Conservation (phyloP, 2,113 vertebrate species). For the Hyaena hyaena region DNA sequence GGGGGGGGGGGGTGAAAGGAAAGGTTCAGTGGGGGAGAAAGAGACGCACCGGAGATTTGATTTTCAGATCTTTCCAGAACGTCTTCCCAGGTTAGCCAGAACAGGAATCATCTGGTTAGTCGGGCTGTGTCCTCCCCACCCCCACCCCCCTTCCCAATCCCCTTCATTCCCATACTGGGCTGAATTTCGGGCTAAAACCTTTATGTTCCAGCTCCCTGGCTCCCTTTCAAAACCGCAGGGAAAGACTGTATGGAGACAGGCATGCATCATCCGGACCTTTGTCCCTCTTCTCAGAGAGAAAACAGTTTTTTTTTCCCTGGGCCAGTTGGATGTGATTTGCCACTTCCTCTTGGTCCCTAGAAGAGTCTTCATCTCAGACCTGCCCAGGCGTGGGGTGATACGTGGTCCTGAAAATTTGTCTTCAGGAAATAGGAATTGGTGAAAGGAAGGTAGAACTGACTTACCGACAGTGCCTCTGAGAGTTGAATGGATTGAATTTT, state of each 20-base stretch:
- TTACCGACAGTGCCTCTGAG: not conserved
- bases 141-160: not conserved
- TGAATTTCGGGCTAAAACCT: not conserved
- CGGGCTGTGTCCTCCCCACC: not conserved
- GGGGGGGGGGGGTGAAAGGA: not conserved
- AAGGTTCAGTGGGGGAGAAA: not conserved
- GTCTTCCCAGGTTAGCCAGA: not conserved
- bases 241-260: not conserved
- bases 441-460: not conserved
- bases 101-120: not conserved
- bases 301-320: not conserved
- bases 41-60: not conserved
- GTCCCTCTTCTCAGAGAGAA: not conserved
- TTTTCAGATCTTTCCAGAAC: not conserved
- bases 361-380: not conserved
- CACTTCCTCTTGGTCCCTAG: not conserved
- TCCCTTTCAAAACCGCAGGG: not conserved
- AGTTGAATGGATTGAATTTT: not conserved
- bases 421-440: not conserved
- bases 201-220: not conserved
- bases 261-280: not conserved
- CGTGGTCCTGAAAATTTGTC: rapidly evolving
- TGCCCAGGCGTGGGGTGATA: not conserved
- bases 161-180: not conserved
- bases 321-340: not conserved